phyloP scores from a whole-genome alignment of 92 coral and sea anemone genomes.

The Epizoanthus stellaris region DNA sequence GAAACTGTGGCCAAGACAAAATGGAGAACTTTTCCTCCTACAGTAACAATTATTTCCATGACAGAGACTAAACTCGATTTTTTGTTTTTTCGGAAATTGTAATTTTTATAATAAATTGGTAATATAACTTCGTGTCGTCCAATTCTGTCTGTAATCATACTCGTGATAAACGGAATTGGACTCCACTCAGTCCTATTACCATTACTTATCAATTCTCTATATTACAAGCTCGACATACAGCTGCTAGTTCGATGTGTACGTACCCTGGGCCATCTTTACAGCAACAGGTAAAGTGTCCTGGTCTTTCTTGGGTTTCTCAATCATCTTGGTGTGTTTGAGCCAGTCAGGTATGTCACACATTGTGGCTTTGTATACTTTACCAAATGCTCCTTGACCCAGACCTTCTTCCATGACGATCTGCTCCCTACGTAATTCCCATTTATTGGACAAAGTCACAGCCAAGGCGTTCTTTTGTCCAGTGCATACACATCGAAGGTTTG shows the following conservation, averaged over 20 bases:
- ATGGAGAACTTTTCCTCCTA: too few species aligned
- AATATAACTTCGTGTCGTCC: too few species aligned
- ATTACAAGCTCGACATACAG: neutral
- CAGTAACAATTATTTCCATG: too few species aligned
- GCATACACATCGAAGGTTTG: neutral
- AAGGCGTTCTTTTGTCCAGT: neutral
- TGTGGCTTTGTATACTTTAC: constrained; percentile 33
- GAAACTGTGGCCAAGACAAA: too few species aligned
- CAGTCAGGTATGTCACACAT: neutral
- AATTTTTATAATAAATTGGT: too few species aligned
- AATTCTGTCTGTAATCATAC: too few species aligned
- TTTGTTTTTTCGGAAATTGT: too few species aligned
- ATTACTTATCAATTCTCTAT: too few species aligned
- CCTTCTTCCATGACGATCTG: constrained; percentile 14
- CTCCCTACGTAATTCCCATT: constrained; percentile 17
- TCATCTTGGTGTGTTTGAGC: neutral
- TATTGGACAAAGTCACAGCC: neutral
- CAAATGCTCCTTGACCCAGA: constrained; percentile 24
- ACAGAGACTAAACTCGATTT: too few species aligned
- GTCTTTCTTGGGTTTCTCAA: neutral
- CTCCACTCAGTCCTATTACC: too few species aligned
- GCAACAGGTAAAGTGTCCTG: constrained; percentile 5
- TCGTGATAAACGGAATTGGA: too few species aligned
- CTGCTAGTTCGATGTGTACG: neutral
- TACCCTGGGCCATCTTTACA: constrained; percentile 33